Base-by-base conservation (phyloP, 1,140 invertebrate genomes). In the Hyphantria cunea region DNA sequence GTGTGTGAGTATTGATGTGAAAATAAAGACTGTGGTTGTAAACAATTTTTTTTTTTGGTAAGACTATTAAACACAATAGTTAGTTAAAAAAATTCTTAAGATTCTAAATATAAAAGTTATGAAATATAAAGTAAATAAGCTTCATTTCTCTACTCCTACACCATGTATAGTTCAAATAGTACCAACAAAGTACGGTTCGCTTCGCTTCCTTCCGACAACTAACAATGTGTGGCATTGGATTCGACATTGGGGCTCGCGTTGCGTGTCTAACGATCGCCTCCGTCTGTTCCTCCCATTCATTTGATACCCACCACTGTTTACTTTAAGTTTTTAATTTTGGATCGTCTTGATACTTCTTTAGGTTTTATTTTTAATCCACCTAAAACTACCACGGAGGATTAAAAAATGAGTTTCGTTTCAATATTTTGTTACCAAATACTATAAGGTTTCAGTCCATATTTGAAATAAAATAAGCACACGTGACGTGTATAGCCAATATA, bases 161-260 rank as follows among this genome's bases (percentile, higher is more conserved):
- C 13, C 17, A 15, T 10, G 37, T 39, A 39, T 39, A n/a, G 8
- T 10, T 39, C 3, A 3, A 50, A 31, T 33, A 59, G 56, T 59
- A 50, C 25, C 80, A 80, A 84, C 82, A 84, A 75, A 70, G 72
- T 79, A 44, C 74, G 76, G 64, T 66, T 70, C 65, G 69, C 53
- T 56, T 63, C 66, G 76, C 82, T 89, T 89, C 86, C 86, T 88
- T 89, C 86, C 86, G 78, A 84, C 71, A 65, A 48, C 49, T 61
- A 86, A 89, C 86, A 89, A 89, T 89, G 82, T 78, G 64, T 76
- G 86, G 81, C 84, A 86, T 86, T 89, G 86, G 75, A 72, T 65
- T 78, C 81, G 85, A 82, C 84, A 86, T 86, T 85, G 83, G 83
- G 47, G 64, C 55, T 70, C 74, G 78, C 61, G 53, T 52, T 62